Evolutionary conservation across 2,113 vertebrate species (phyloP), one percentile per base, ranked within the genome.

Genomic region (Crotalus helleri): DNA sequence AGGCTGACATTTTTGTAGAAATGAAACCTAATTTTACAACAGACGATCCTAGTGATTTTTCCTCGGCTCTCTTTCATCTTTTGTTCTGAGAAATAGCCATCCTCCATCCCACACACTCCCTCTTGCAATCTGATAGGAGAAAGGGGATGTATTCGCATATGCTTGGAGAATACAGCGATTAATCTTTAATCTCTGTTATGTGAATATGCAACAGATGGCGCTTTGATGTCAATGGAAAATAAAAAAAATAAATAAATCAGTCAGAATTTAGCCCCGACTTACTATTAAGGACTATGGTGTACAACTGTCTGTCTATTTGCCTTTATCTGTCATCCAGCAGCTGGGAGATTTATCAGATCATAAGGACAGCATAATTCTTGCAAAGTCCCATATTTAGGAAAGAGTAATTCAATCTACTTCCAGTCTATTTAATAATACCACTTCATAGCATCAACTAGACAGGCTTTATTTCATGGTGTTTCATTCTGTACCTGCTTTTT

Each of bases 161-260:
- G 95, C 94, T 96, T 97, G 93, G 92, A 91, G 94, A 95, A 92
- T 46, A 55, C 90, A 33, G n/a, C 55, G 94, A 90, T 96, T 95
- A 96, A 95, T 96, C 89, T 94, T 59, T 97, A 96, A 96, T 96
- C 94, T 95, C 95, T 44, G 91, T 94, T 95, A 91, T 93, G 95
- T 93, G 87, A 90, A 57, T 89, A 58, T 91, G 49, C 91, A 95
- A 93, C 95, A 96, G 95, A 94, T 96, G 94, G 93, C 90, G 61
- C 17, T 85, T 55, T 95, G 93, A 96, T 95, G 85, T 95, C 94
- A 96, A 93, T 90, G 51, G 85, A 91, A 94, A 94, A 95, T 92
- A 95, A 96, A 96, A 95, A 46, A 46, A 46, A 46, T 44, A 39
- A 44, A 44, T 95, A 95, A 95, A 94, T 19, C 0, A 0, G 17